These are phyloP conservation scores for Anoplius nigerrimus DNA, from an alignment of 2,888 invertebrate genomes.

Conservation along the genomic window DNA sequence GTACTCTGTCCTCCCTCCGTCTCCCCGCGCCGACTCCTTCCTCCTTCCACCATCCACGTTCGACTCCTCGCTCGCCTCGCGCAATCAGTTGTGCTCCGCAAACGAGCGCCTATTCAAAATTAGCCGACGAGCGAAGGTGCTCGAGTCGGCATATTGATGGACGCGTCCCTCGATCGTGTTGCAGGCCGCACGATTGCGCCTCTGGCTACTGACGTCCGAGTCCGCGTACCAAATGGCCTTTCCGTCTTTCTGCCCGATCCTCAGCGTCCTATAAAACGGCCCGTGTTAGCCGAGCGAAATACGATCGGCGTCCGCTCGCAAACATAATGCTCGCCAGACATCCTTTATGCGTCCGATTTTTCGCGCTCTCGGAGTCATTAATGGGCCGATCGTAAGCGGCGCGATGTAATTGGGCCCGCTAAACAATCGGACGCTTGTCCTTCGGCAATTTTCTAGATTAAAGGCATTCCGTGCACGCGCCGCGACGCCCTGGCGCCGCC, in stretches of 20 bases:
- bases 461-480: too few species aligned
- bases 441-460: too few species aligned
- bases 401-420: too few species aligned
- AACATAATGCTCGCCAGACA: too few species aligned
- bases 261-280: neutral
- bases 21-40: neutral
- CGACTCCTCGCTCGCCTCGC: constrained; percentile 7
- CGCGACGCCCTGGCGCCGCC: too few species aligned
- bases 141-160: constrained; percentile 41
- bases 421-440: too few species aligned
- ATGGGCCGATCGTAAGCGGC: too few species aligned
- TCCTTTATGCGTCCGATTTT: too few species aligned
- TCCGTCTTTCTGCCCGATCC: neutral
- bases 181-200: constrained; percentile 18
- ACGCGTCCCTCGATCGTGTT: constrained; percentile 23
- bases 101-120: constrained; percentile 70
- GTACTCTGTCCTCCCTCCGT: neutral
- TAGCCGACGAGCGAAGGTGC: constrained; percentile 51
- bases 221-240: constrained; percentile 1
- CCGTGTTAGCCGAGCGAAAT: neutral
- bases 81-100: constrained; percentile 38
- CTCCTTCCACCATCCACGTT: neutral
- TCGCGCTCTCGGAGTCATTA: too few species aligned
- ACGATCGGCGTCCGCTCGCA: too few species aligned
- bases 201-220: constrained; percentile 34